A percentile compares a stretch with the other conserved stretches of the same genome.
Conservation (phyloP, 1,140 invertebrate species). For the Calycopis cecrops region DNA sequence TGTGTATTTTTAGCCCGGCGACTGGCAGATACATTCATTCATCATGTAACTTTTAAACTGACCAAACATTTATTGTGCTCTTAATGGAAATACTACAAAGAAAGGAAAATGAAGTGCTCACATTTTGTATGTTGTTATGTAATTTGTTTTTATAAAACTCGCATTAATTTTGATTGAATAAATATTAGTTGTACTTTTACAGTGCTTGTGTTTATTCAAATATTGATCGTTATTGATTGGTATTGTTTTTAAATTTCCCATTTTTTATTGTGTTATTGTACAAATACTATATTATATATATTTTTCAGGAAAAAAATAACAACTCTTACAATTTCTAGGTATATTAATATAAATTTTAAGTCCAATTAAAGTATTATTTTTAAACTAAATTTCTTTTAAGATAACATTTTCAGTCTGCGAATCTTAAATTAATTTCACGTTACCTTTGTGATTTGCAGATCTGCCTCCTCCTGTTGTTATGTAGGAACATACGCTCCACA, state of each 20-base stretch:
- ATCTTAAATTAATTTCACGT: too few species aligned
- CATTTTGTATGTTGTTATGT: slow-evolving; percentile 40
- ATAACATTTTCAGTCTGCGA: too few species aligned
- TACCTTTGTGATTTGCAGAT: slow-evolving; percentile 33
- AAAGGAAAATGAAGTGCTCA: slow-evolving; percentile 39
- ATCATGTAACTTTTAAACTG: slow-evolving; percentile 46
- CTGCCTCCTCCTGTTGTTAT: slow-evolving; percentile 38
- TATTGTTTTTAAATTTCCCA: too few species aligned
- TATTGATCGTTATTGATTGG: too few species aligned
- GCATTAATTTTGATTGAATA: background rate
- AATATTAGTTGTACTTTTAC: slow-evolving; percentile 2
- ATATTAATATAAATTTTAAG: too few species aligned
- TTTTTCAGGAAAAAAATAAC: too few species aligned
- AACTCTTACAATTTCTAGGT: too few species aligned
- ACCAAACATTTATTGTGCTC: slow-evolving; percentile 46
- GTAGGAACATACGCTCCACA: slow-evolving; percentile 29
- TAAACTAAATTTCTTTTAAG: too few species aligned
- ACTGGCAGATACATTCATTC: slow-evolving; percentile 41
- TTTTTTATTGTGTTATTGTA: too few species aligned
- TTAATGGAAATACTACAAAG: slow-evolving; percentile 29
- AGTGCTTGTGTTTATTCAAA: too few species aligned
- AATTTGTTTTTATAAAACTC: slow-evolving; percentile 16
- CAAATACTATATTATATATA: too few species aligned
- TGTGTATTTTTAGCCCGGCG: slow-evolving; percentile 50
- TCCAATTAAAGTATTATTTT: too few species aligned